Conservation (phyloP, 2,888 invertebrate species). For the Biston stratarius region DNA sequence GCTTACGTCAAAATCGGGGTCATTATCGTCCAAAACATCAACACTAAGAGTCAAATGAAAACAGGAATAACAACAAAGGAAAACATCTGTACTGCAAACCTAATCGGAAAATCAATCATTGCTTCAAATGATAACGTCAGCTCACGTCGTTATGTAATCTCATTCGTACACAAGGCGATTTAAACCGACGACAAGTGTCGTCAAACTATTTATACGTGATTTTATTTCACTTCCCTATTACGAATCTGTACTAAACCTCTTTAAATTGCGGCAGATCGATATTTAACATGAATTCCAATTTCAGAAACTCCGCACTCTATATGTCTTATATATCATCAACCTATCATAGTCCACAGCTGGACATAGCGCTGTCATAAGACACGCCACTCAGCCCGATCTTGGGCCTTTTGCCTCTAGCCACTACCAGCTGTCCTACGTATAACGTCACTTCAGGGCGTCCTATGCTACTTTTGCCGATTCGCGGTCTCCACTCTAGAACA, state of each 20-base stretch:
- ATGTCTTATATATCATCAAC: too few relatives aligned
- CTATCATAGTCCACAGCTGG: too few relatives aligned
- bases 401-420: too few relatives aligned
- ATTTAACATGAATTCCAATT: too few relatives aligned
- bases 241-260: neutral
- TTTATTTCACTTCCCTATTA: neutral
- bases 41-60: neutral
- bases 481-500: too few relatives aligned
- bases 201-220: neutral
- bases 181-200: neutral
- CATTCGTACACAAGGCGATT: neutral
- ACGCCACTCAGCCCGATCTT: too few relatives aligned
- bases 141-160: constrained; percentile 18
- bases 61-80: constrained; percentile 10
- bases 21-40: constrained; percentile 1
- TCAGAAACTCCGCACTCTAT: too few relatives aligned
- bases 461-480: too few relatives aligned
- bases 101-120: constrained; percentile 41
- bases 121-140: constrained; percentile 33
- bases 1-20: neutral
- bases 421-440: too few relatives aligned
- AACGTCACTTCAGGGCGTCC: too few relatives aligned
- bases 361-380: too few relatives aligned
- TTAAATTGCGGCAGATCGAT: too few relatives aligned
- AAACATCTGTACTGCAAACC: constrained; percentile 15